Evolutionary conservation across 2,797 vertebrate species (phyloP).

Genomic region (Heteromormyrus szaboi): DNA sequence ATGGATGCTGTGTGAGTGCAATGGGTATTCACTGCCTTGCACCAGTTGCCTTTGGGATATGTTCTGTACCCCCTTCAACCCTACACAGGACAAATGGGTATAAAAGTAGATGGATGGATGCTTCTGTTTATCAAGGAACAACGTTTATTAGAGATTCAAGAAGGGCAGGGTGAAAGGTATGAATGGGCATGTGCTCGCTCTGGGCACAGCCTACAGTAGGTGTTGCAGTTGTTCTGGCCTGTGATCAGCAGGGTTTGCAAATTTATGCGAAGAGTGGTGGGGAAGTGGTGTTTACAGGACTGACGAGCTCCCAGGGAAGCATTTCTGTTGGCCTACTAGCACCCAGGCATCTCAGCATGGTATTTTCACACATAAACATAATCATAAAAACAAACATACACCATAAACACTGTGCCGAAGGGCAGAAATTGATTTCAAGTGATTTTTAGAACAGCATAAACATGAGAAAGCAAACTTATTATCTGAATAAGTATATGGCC

Average conservation of each 20-base stretch:
- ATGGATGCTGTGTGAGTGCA: not conserved
- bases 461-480: not conserved
- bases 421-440: not conserved
- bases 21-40: not conserved
- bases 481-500: not conserved
- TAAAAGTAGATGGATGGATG: not conserved
- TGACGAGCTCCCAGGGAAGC: not conserved
- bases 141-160: not conserved
- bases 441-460: not conserved
- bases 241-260: not conserved
- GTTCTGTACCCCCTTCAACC: not conserved
- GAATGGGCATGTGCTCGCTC: not conserved
- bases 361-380: constrained; percentile 9
- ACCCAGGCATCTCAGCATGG: not conserved
- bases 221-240: not conserved
- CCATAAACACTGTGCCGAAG: not conserved
- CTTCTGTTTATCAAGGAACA: not conserved
- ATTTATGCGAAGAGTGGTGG: not conserved
- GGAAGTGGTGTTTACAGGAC: not conserved
- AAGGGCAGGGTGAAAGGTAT: not conserved
- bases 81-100: not conserved
- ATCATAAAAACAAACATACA: not conserved
- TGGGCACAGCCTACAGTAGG: not conserved
- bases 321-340: not conserved
- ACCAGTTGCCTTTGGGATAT: not conserved